A percentile compares a stretch with the other conserved stretches of the same genome.
These are phyloP conservation scores for Zaprionus camerounensis DNA, from an alignment of 1,140 invertebrate species.

Conservation along the genomic window DNA sequence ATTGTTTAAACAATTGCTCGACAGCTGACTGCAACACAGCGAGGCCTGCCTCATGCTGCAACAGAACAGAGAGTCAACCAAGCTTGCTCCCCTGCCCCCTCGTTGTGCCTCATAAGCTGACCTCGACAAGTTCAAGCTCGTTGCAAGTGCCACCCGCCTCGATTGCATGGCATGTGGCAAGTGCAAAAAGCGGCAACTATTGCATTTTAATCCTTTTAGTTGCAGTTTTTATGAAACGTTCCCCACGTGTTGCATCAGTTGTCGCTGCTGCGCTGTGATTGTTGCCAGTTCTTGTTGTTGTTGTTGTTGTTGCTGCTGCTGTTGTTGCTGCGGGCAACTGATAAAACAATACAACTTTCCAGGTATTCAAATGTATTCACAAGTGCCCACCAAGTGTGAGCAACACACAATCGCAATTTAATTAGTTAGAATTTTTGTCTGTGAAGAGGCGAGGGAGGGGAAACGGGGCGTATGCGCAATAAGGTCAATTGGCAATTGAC, in stretches of 20 bases:
- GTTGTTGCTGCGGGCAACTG: conserved; percentile 20
- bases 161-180: conserved; percentile 35
- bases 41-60: background rate
- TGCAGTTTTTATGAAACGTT: conserved; percentile 33
- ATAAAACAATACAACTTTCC: conserved; percentile 60
- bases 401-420: conserved; percentile 64
- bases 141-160: conserved; percentile 31
- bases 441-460: background rate
- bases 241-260: conserved; percentile 23
- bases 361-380: conserved; percentile 4
- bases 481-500: conserved; percentile 81
- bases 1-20: conserved; percentile 16
- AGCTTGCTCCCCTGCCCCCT: background rate
- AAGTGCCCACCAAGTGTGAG: conserved; percentile 11
- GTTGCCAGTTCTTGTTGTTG: background rate
- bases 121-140: conserved; percentile 69
- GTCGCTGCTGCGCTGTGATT: conserved; percentile 21
- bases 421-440: conserved; percentile 41
- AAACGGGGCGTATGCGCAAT: conserved; percentile 64
- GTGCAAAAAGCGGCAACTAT: conserved; percentile 22
- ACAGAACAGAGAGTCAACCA: background rate
- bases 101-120: conserved; percentile 1
- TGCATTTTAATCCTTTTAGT: conserved; percentile 53
- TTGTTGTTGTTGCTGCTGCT: background rate
- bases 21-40: background rate